These are phyloP conservation scores for Drosophila sechellia DNA, from an alignment of 1,140 invertebrate genomes.

Conservation along the genomic window DNA sequence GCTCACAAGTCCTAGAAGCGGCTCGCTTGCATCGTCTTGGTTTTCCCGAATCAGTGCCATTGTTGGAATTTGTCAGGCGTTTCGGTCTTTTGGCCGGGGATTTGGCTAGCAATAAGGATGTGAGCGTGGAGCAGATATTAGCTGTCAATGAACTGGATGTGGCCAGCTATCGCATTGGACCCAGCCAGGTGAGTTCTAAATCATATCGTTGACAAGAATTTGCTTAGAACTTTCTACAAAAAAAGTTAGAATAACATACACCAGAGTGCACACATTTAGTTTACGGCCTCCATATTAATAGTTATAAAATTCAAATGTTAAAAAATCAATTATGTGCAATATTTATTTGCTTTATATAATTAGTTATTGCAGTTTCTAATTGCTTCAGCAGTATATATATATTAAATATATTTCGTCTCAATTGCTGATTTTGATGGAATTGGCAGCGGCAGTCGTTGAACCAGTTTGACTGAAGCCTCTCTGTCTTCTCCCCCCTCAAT, in stretches of 20 bases:
- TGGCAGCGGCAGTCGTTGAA: constrained; percentile 16
- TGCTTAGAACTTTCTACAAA: too few relatives aligned
- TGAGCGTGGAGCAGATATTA: constrained; percentile 92
- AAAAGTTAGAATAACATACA: too few relatives aligned
- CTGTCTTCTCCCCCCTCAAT: not conserved
- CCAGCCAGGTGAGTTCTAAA: constrained; percentile 92
- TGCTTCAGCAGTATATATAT: not conserved
- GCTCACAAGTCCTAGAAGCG: constrained; percentile 94
- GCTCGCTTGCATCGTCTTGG: constrained; percentile 96
- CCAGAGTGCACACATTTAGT: too few relatives aligned
- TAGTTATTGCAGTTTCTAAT: not conserved
- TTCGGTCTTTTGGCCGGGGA: constrained; percentile 78
- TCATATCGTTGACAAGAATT: not conserved
- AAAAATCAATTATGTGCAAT: constrained; percentile 8
- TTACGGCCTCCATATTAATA: not conserved
- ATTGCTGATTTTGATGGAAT: not conserved
- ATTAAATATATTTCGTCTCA: constrained; percentile 1
- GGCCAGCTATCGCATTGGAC: constrained; percentile 93
- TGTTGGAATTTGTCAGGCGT: constrained; percentile 93
- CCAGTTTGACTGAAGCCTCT: constrained; percentile 22
- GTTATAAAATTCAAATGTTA: not conserved
- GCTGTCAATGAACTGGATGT: constrained; percentile 94
- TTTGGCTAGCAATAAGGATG: constrained; percentile 86
- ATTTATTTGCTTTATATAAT: not conserved
- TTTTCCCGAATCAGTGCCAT: constrained; percentile 94